Evolutionary conservation across 2,888 invertebrate genomes (phyloP), one percentile per base, ranked within the genome.

Genomic region (Hipparchia semele): DNA sequence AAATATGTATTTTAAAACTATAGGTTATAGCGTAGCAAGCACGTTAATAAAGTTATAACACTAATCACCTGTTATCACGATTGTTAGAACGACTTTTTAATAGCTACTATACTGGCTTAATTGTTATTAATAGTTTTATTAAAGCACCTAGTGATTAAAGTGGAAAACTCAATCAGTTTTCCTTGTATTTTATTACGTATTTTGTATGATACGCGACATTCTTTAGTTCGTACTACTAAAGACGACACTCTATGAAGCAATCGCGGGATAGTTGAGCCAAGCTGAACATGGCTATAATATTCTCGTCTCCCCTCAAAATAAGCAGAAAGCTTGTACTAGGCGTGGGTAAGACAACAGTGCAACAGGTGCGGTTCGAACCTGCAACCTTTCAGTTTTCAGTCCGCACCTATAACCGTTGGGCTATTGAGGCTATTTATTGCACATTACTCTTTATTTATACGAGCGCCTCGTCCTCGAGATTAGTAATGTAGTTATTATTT

Each of bases 391-490:
- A 23, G 23, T 23, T 23, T 23, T 23, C 23, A 23, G 23, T 23
- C 23, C 23, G 23, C 23, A 23, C 23, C 23, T 23, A 23, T 23
- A 23, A 23, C 23, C 23, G 23, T 23, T 23, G 23, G 23, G 23
- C 23, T 23, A 23, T 23, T 23, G 23, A 23, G 23, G 23, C 23
- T 23, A 23, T 23, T 23, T 23, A 23, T 5, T 39, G 39, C 39
- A 39, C 53, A 33, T 56, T 53, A 73, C 58, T 23, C 56, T 58
- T 39, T 54, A 33, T 70, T 73, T 60, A 23, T 23, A 23, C 23
- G 23, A 23, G 23, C 23, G 23, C 23, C 23, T 23, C 23, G 23
- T 23, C 23, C 23, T 23, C 23, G 23, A 23, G 23, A 23, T 23
- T 23, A 23, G 23, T 23, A 23, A 23, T 23, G 23, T 23, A 23